Evolutionary conservation across 1,140 invertebrate genomes (phyloP), one percentile per base, ranked within the genome.

Genomic region (Drosophila insularis): DNA sequence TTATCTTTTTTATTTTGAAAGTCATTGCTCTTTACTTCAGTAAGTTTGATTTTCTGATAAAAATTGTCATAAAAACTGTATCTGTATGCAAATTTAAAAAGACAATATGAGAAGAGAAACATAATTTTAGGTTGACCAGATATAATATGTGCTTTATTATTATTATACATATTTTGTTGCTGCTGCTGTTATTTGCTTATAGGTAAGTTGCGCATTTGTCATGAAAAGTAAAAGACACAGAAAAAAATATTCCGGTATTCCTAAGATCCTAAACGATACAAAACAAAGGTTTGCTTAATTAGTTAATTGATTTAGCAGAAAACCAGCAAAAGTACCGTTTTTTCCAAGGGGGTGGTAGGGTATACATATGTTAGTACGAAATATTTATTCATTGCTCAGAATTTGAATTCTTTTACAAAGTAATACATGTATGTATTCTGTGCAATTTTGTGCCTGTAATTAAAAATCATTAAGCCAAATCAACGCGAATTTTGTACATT

Each of bases 381-480:
- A 27, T 5, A 6, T 35, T 35, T 35, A 0, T 35, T 35, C 2
- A 3, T 35, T 8, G 32, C 10, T 35, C 10, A 10, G 1, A 35
- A 10, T 35, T 11, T 35, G 8, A 35, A 35, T 35, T 35, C 32
- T 35, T 8, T 2, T 35, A 35, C 32, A 35, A 35, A 35, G 8
- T 2, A 35, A 35, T 35, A 35, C 2, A 35, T 70, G 19, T n/a
- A 19, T 32, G 43, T 61, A 23, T 32, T 27, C 2, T 60, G 23
- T 23, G 17, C 2, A 8, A 14, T 21, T 27, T 55, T 75, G 63
- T 80, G 68, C 54, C 55, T 78, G 80, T 80, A 82, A 82, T 82
- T 82, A 82, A 82, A 82, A 82, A 82, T 62, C 80, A 82, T 82
- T 82, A 82, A 82, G 80, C 75, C 80, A 82, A 82, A 82, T 82